Evolutionary conservation across 2,888 invertebrate species (phyloP), one percentile per base, ranked within the genome.

Genomic region (Trachelus iudaicus): DNA sequence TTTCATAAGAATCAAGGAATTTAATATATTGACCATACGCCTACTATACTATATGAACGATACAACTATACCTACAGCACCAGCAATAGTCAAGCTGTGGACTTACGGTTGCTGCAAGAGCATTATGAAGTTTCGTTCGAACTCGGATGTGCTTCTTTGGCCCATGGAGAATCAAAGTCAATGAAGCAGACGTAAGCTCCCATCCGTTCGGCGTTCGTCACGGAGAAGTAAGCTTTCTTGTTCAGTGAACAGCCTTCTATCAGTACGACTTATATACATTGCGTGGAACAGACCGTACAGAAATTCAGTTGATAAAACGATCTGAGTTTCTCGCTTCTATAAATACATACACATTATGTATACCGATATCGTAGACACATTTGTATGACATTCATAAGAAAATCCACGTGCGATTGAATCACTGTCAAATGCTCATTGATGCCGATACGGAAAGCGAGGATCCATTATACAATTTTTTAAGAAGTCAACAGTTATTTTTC

Each of bases 151-250:
- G 23, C 23, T 56, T 56, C 56, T 23, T 56, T 23, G 56, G 56
- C 9, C 23, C 56, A 56, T 56, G 56, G 23, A 56, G 56, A 56
- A 56, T 56, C 71, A 34, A 9, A 34, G 71, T 71, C 71, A 34
- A 71, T 71, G 71, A 71, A 71, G 74, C n/a, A 74, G 11, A 34
- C 74, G 69, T 79, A 80, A 79, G 75, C 76, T 75, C 69, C 76
- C 74, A 79, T 79, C 77, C 78, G 80, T 75, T 73, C 73, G 77
- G 79, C 78, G 79, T 77, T 77, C 71, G 80, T 79, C 80, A 79
- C 74, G 78, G 73, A 56, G 23, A 76, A 75, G 76, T 76, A 78
- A 77, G 79, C 77, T 73, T 79, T 80, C 79, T 69, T 76, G 74
- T 82, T 81, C 79, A 80, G 76, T 69, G 71, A 77, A 69, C 77